phyloP scores from a whole-genome alignment of 2,888 invertebrate species.

The Brenthis daphne region DNA sequence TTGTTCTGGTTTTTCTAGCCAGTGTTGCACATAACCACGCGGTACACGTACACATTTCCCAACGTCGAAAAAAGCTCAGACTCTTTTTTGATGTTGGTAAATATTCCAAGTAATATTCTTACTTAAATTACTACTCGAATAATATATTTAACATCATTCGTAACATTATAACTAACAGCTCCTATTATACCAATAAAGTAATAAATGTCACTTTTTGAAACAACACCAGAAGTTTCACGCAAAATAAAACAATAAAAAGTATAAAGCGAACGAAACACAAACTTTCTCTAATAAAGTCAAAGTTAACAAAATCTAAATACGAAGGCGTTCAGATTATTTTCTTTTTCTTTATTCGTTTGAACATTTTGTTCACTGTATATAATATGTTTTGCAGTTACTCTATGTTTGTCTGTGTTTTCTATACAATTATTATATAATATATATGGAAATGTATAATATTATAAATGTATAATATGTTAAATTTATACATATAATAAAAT shows the following conservation, averaged over 20 bases:
- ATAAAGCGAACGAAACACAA: constrained; percentile 6
- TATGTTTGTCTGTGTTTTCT: no score
- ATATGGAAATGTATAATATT: no score
- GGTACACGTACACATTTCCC: no score
- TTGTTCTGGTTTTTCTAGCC: no score
- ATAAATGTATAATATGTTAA: no score
- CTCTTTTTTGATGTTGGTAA: no score
- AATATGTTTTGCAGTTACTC: no score
- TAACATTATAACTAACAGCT: not conserved
- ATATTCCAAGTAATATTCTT: no score
- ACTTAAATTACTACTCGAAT: not conserved
- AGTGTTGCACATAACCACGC: no score
- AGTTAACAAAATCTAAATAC: constrained; percentile 11
- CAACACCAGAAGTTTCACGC: not conserved
- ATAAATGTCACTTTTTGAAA: constrained; percentile 11
- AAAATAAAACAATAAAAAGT: constrained; percentile 10
- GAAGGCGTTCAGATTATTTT: constrained; percentile 4
- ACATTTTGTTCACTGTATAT: not conserved
- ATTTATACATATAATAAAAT: no score
- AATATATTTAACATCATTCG: not conserved
- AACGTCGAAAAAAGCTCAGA: no score
- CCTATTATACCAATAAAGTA: not conserved
- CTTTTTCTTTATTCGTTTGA: constrained; percentile 2
- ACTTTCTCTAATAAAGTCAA: constrained; percentile 13
- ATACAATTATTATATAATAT: no score